Evolutionary conservation across 2,888 invertebrate genomes (phyloP), one percentile per base, ranked within the genome.

Genomic region (Saturnia japonica): DNA sequence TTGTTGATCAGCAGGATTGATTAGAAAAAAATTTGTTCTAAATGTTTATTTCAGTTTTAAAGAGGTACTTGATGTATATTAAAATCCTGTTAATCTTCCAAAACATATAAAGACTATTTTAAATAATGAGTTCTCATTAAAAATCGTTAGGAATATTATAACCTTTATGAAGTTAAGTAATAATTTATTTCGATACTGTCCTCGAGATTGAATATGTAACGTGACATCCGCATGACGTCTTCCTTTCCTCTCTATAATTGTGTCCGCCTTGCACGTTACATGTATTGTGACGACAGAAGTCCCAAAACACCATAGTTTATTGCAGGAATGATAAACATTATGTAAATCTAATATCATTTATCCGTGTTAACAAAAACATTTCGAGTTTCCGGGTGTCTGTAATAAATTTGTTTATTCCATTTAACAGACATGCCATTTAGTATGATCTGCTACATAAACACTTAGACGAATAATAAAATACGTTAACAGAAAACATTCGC

Each of bases 311-410:
- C 22, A 22, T 54, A 54, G n/a, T 60, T 60, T 60, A 60, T 60
- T 28, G 25, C 25, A 1, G 25, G 14, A 60, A 60, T 25, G 57
- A 60, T 60, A 60, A 25, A 28, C 19, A 60, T 28, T 60, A 60
- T 28, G 57, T 60, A 28, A 60, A 60, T 60, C 28, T 60, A 60
- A 60, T 60, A 28, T n/a, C 19, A 8, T 64, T 64, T 64, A 64
- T 19, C 40, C 64, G n/a, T 64, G 64, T n/a, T 64, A 64, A 64
- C 64, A 40, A n/a, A 64, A 64, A 64, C 64, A 40, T 64, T 64
- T 19, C 19, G 19, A 40, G n/a, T 64, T 64, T 64, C 40, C n/a
- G n/a, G n/a, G 40, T 64, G 19, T 64, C 64, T 64, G 64, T n/a
- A 40, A 40, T 40, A 40, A 64, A 64, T 64, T 40, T 40, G 64